A percentile compares a stretch with the other conserved stretches of the same genome.
These are phyloP conservation scores for Drosophila kanapiae DNA, from an alignment of 1,140 invertebrate genomes.

Conservation along the genomic window DNA sequence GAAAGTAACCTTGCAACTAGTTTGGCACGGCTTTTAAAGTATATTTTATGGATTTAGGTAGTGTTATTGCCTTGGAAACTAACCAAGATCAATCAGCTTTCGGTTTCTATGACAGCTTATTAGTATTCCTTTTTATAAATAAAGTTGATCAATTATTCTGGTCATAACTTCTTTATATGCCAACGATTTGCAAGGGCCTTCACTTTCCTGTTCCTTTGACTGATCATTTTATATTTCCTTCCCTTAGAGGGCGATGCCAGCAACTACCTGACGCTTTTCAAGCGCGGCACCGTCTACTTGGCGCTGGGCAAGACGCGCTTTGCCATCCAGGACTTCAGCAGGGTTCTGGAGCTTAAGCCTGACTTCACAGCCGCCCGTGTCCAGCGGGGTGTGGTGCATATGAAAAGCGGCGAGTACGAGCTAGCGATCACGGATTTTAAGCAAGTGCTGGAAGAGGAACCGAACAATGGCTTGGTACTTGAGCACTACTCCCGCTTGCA, in stretches of 20 bases:
- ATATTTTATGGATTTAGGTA: too few relatives aligned
- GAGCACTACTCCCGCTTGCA: constrained; percentile 89
- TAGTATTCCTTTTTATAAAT: too few relatives aligned
- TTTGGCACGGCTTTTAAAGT: background rate
- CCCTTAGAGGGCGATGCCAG: constrained; percentile 96
- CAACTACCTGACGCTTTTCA: constrained; percentile 98
- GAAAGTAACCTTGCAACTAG: background rate
- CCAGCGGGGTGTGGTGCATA: constrained; percentile 94
- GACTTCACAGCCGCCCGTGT: constrained; percentile 96
- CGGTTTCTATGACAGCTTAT: too few relatives aligned
- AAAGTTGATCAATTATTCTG: too few relatives aligned
- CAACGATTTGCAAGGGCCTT: background rate
- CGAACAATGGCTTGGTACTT: constrained; percentile 91
- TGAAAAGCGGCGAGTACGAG: constrained; percentile 95
- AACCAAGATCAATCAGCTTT: too few relatives aligned
- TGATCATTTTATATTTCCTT: background rate
- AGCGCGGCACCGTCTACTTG: constrained; percentile 98
- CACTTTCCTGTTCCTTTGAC: background rate
- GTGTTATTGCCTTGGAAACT: too few relatives aligned
- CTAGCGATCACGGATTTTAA: constrained; percentile 94
- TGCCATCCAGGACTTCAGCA: constrained; percentile 96
- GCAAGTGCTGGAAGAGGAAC: constrained; percentile 89
- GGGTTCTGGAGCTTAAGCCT: constrained; percentile 96
- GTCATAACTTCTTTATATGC: background rate
- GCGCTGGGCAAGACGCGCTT: constrained; percentile 98